Evolutionary conservation across 2,888 invertebrate species (phyloP), one percentile per base, ranked within the genome.

Genomic region (Drosophila limbata): DNA sequence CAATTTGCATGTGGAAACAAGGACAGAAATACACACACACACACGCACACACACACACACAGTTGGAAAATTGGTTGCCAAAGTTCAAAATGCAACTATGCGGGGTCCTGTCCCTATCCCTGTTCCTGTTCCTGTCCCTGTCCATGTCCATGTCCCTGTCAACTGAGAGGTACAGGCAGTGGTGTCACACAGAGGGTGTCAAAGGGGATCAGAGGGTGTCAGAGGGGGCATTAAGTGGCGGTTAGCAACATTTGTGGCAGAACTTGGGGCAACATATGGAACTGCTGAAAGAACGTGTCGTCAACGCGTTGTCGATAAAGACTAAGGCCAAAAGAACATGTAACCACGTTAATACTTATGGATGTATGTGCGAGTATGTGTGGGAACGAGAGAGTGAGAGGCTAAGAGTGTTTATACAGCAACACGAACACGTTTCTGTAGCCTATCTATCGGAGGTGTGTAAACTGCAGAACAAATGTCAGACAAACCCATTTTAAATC

Each of bases 1-100:
- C 88, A 84, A 88, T 84, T 84, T 88, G 88, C 85, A 84, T 84
- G 86, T 88, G 62, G 75, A 64, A 81, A 78, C 79, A 81, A 81
- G 79, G 81, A 66, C 79, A 66, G 67, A 66, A 60, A 45, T 35
- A 67, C 74, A 63, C 44, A 52, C 37, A 39, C 17, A 39, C 42
- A 63, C 47, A 47, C n/a, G n/a, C 37, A 19, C 33, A n/a, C 17
- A 31, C 21, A 40, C 62, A 25, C 37, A 40, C n/a, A 48, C 47
- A 39, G 33, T 67, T 62, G 68, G 64, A 64, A 76, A 81, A 78
- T 56, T 73, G 79, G 71, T 78, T 69, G 79, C 77, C 83, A 85
- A 83, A 85, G 83, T 88, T 84, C 71, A 88, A 75, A 74, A 77
- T 77, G 79, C 76, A 77, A 79, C 77, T 79, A 79, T 77, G 70